phyloP scores from a whole-genome alignment of 2,888 invertebrate genomes.

The Liopterus haemorrhoidalis region DNA sequence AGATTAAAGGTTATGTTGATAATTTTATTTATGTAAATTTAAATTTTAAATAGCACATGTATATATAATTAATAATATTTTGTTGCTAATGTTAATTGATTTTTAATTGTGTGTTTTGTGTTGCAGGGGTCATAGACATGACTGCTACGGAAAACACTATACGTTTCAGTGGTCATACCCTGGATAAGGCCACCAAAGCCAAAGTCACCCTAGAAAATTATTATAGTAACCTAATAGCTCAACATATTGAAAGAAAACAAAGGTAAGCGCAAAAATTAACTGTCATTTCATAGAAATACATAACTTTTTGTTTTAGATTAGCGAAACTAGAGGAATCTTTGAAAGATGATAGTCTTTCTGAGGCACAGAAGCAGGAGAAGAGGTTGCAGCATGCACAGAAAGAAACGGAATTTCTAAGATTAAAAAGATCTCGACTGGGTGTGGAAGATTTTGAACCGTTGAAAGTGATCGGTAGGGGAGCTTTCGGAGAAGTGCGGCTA shows the following conservation, averaged over 20 bases:
- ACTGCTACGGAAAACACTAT: conserved; percentile 76
- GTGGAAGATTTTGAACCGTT: conserved; percentile 98
- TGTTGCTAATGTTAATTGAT: background rate
- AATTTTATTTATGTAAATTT: conserved; percentile 19
- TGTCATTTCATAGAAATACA: background rate
- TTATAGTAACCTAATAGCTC: conserved; percentile 96
- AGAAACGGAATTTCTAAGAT: conserved; percentile 95
- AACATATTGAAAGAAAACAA: conserved; percentile 95
- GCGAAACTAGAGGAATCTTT: conserved; percentile 94
- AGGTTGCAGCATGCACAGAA: conserved; percentile 94
- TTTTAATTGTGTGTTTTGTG: conserved; percentile 33
- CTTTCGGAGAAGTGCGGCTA: conserved; percentile 90
- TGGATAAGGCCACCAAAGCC: conserved; percentile 98
- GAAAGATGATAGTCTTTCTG: conserved; percentile 90
- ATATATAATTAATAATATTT: background rate
- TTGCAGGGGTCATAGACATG: conserved; percentile 76
- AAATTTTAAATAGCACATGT: background rate
- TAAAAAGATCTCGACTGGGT: conserved; percentile 91
- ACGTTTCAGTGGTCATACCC: conserved; percentile 93
- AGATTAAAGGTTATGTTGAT: conserved; percentile 24
- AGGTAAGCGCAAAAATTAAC: conserved; percentile 51
- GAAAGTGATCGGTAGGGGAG: conserved; percentile 92
- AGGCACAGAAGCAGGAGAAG: conserved; percentile 91
- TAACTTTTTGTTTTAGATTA: conserved; percentile 49
- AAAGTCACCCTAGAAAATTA: conserved; percentile 99